phyloP scores from a whole-genome alignment of 2,113 vertebrate genomes.

The Erpornis zantholeuca region DNA sequence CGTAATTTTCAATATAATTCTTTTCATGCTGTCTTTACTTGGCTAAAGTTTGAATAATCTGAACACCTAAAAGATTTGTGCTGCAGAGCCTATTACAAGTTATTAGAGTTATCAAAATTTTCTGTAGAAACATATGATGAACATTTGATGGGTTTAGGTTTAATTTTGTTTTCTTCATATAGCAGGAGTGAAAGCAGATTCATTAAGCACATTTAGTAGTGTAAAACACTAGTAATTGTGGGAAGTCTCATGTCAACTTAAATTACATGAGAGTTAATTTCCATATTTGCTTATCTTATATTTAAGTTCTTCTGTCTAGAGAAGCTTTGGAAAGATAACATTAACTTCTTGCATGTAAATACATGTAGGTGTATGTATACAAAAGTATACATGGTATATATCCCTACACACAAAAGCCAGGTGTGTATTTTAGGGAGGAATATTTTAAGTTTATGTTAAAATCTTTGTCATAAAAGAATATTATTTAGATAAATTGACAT shows the following conservation, averaged over 20 bases:
- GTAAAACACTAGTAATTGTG: background rate
- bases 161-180: background rate
- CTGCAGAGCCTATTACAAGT: background rate
- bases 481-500: background rate
- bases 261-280: background rate
- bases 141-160: background rate
- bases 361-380: background rate
- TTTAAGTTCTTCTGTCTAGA: background rate
- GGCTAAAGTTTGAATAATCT: background rate
- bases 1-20: background rate
- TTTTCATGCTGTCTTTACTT: background rate
- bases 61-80: background rate
- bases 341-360: background rate
- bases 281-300: background rate
- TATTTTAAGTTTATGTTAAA: background rate
- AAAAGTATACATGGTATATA: background rate
- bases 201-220: background rate
- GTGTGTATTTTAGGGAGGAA: background rate
- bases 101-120: background rate
- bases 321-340: background rate
- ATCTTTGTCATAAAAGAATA: background rate
- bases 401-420: background rate
- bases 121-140: background rate
- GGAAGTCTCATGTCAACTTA: background rate
- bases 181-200: background rate